Evolutionary conservation across 92 coral and sea anemone species (phyloP), one percentile per base, ranked within the genome.

Genomic region (Actinernus sp.): DNA sequence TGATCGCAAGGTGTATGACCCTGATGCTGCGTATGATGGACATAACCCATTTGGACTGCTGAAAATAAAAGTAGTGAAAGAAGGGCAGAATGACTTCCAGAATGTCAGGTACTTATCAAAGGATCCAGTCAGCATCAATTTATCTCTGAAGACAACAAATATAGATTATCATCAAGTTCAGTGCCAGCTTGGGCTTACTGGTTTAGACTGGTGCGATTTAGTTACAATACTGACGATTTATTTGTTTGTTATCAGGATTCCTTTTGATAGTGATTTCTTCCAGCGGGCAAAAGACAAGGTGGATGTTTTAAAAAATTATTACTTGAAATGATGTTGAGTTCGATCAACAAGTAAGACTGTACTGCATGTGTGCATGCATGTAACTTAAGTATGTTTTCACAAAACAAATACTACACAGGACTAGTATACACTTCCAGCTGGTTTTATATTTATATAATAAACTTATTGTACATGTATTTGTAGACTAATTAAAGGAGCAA

Each of bases 151-250:
- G 70, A 57, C 7, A 24, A 55, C 55, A 19, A 50, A 77, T 44
- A 49, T 10, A 2, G 47, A 68, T 49, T 49, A 49, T 28, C 59
- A 78, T 32, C 78, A 78, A 60, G 78, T 78, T 0, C 85, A 68
- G 39, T 78, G 85, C 44, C 78, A 78, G 48, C 51, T 78, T 7
- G 85, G 23, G 5, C 51, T 68, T 11, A 78, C 71, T 47, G 83
- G 83, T n/a, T 34, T 65, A 1, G 67, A 63, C 29, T 76, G 83
- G 74, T 76, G 81, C 27, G 81, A 76, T 17, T 65, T 76, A 36
- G 65, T 76, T 65, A 64, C 57, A 46, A 65, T 41, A 43, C 57
- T 78, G 17, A 36, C 17, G 16, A 57, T 67, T 31, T 24, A 32
- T 13, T 11, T 43, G 8, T 77, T 27, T 52, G 26, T 52, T 17